Base-by-base conservation (phyloP, 37 sponge, comb jelly and placozoan genomes). In the Lycopodina hypogea region DNA sequence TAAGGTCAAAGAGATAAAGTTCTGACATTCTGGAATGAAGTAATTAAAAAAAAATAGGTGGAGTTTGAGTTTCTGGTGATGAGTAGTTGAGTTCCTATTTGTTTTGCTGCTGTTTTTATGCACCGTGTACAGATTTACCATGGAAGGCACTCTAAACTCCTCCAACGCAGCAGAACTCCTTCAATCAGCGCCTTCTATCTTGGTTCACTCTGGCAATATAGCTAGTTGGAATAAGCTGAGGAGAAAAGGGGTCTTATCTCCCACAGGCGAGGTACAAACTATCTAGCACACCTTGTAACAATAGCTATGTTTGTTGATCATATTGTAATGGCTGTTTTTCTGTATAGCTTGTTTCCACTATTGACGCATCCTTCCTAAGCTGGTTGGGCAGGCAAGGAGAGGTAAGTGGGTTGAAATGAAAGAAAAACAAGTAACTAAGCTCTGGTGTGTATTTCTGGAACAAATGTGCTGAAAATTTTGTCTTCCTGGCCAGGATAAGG, bases 171-270 rank as follows among this genome's bases (percentile, higher is more conserved):
- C 17, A 14, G 66, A 65, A 30, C 35, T 65, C 11, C 30, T 30
- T 1, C 34, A 18, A 18, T 59, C 66, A 9, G 66, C 35, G 34
- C 30, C 64, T 14, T 22, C 45, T 0, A 64, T 84, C 23, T 28
- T 71, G 32, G 28, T 77, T 8, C 77, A 84, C 72, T 78, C 76
- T 39, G 85, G 85, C 4, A 84, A 84, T 78, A 77, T 84, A 18
- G 78, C 78, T 62, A 71, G 72, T 53, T 84, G 78, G 85, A 84
- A 42, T 37, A 84, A 84, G 56, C 68, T 84, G 23, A 70, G 78
- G 65, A 84, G 55, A 61, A 77, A 62, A 62, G 85, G 65, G 0
- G 64, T 69, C 42, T 48, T 84, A 14, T 77, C 85, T 26, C 24
- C 78, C 63, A 84, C 85, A 2, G 78, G 59, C 28, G 85, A 84